phyloP scores from a whole-genome alignment of 2,797 vertebrate genomes.

The Vespertilio murinus region DNA sequence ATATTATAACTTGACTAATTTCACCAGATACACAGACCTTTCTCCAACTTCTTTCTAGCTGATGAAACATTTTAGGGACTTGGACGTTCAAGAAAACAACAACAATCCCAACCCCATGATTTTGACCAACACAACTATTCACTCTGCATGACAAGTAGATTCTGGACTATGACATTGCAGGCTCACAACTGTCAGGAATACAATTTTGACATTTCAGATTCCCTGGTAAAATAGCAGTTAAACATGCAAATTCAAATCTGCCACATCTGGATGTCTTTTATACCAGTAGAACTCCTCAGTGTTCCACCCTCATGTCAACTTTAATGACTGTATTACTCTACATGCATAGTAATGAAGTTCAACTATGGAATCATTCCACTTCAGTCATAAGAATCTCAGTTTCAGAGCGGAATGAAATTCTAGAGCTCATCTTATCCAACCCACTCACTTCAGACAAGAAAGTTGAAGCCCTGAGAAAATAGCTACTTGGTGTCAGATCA shows the following conservation, averaged over 20 bases:
- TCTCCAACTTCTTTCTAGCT: background rate
- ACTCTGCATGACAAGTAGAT: background rate
- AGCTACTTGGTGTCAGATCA: background rate
- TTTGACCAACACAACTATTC: accelerated
- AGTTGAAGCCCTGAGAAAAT: background rate
- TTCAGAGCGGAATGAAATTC: background rate
- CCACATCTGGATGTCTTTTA: conserved; percentile 52
- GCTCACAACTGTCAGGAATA: background rate
- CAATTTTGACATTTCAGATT: background rate
- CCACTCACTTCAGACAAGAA: background rate
- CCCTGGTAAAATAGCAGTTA: background rate
- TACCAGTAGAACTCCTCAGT: conserved; percentile 2
- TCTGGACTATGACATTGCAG: background rate
- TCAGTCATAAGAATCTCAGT: background rate
- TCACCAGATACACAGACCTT: background rate
- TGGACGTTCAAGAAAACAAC: background rate
- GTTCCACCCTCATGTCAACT: background rate
- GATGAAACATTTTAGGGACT: background rate
- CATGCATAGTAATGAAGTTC: conserved; percentile 23
- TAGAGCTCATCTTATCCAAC: background rate
- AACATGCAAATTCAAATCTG: conserved; percentile 4
- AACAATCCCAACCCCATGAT: too few species aligned
- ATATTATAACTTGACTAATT: background rate
- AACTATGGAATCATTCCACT: background rate
- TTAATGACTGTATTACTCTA: background rate